phyloP scores from a whole-genome alignment of 2,888 invertebrate species.

The Sminthurinus aureus region DNA sequence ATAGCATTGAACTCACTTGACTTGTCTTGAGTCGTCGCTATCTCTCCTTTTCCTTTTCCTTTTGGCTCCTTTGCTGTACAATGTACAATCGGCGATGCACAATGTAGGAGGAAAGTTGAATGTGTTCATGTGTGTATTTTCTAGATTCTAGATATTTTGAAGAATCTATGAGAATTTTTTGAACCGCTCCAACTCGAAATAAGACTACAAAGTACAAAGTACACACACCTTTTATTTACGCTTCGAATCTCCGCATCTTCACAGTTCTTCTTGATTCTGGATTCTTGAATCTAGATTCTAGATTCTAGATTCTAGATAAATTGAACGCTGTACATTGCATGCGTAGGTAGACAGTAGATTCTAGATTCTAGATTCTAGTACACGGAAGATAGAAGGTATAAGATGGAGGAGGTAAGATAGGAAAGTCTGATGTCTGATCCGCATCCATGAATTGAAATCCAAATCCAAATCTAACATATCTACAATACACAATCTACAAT shows the following conservation, averaged over 20 bases:
- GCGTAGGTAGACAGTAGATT: no score
- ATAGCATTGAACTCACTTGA: no score
- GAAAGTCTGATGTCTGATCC: no score
- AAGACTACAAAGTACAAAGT: not conserved
- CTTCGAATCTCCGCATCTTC: slow-evolving; percentile 14
- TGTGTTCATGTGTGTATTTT: not conserved
- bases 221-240: slow-evolving; percentile 26
- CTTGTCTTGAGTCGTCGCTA: not conserved
- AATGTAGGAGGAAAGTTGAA: no score
- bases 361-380: no score
- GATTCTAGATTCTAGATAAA: no score
- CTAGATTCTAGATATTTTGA: not conserved
- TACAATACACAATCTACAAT: not conserved
- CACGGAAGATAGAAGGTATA: no score
- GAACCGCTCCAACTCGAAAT: slow-evolving; percentile 12
- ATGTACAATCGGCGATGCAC: not conserved
- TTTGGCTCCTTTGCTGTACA: not conserved
- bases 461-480: not conserved
- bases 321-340: no score
- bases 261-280: not conserved
- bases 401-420: no score
- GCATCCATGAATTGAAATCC: no score
- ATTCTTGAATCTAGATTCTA: no score
- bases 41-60: not conserved
- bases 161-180: slow-evolving; percentile 4